Evolutionary conservation across 2,113 vertebrate genomes (phyloP).

Genomic region (Scortum barcoo): DNA sequence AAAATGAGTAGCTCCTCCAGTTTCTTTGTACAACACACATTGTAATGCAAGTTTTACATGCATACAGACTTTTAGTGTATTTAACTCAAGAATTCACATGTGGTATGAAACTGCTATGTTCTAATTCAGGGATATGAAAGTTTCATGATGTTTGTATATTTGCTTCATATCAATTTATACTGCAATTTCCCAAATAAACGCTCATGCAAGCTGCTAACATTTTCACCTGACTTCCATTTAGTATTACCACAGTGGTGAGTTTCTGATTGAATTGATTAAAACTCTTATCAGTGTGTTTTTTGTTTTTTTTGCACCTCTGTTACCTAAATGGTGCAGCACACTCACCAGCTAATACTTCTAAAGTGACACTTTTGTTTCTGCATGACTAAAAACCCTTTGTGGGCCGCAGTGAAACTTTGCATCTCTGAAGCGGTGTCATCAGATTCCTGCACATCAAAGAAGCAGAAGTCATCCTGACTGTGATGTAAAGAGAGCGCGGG

Average conservation of each 20-base stretch:
- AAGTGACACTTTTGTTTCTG: slow-evolving; percentile 22
- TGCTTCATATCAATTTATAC: neutral
- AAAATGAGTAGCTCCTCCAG: too few relatives aligned
- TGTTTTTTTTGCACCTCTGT: neutral
- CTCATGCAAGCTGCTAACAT: neutral
- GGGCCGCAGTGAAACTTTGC: neutral
- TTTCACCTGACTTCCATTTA: neutral
- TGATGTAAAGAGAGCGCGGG: slow-evolving; percentile 40
- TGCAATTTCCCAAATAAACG: neutral
- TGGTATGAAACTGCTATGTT: neutral
- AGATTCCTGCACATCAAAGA: neutral
- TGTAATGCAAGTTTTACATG: too few relatives aligned
- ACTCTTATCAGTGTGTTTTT: neutral
- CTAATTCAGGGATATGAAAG: neutral
- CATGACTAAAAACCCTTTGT: neutral
- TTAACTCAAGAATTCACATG: neutral
- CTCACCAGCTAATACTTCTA: neutral
- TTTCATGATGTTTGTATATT: neutral
- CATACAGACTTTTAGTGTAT: too few relatives aligned
- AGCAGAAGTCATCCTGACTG: neutral
- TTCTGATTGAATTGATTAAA: neutral
- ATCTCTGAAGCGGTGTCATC: slow-evolving; percentile 10
- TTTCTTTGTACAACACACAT: neutral
- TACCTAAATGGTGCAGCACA: neutral
- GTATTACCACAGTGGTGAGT: too few relatives aligned